Conservation (phyloP, 2,888 invertebrate genomes). For the Trachelus iudaicus region DNA sequence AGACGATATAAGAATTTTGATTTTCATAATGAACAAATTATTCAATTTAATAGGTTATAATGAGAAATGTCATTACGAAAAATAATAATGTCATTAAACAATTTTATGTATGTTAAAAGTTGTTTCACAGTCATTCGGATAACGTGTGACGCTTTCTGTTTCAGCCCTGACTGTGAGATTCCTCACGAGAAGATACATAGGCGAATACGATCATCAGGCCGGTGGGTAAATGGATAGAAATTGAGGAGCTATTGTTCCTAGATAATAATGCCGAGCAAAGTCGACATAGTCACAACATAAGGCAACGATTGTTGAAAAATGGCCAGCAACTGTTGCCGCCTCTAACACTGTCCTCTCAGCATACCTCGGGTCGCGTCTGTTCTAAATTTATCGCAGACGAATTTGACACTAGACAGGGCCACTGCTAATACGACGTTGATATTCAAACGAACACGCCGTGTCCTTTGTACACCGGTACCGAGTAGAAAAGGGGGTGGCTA, state of each 20-base stretch:
- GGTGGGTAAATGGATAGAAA: constrained; percentile 69
- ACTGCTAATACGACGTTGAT: constrained; percentile 51
- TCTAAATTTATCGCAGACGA: constrained; percentile 60
- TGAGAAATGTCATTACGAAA: no score
- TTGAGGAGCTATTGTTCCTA: not conserved
- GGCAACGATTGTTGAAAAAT: constrained; percentile 46
- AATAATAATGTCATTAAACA: no score
- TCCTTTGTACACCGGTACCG: not conserved
- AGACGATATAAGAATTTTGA: not conserved
- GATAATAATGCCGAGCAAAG: not conserved
- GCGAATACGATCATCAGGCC: constrained; percentile 94
- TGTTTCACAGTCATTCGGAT: not conserved
- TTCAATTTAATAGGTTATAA: no score
- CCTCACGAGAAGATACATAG: constrained; percentile 92
- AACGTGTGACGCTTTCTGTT: constrained; percentile 45
- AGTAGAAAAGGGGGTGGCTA: not conserved
- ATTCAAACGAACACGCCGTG: constrained; percentile 29
- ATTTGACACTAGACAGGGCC: constrained; percentile 57
- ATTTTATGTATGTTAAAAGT: no score
- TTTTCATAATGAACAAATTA: not conserved
- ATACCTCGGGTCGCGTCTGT: constrained; percentile 43
- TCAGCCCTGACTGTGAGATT: constrained; percentile 88
- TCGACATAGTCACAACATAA: constrained; percentile 2
- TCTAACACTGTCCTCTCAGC: constrained; percentile 32
- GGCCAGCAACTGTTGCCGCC: constrained; percentile 45